Evolutionary conservation across 1,140 invertebrate species (phyloP), one percentile per base, ranked within the genome.

Genomic region (Caenorhabditis brenneri): DNA sequence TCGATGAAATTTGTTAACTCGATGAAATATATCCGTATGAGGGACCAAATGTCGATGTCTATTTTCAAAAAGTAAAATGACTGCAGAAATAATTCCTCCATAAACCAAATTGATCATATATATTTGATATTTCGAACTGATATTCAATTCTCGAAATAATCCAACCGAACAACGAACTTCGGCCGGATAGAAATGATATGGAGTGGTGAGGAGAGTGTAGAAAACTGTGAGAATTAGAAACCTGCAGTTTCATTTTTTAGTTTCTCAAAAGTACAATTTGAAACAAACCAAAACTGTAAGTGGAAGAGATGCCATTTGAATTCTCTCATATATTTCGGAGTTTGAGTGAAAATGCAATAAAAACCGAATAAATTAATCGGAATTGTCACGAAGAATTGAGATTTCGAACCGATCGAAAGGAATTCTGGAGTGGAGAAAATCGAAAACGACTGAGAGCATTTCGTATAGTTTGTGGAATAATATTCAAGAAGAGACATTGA

Each of bases 181-280:
- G 19, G 58, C 58, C 16, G 58, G 58, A 10, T 33, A 65, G 7
- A 65, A 65, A 36, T 65, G 58, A 65, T 65, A 65, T 1, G 58
- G 58, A 65, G 58, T 65, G 3, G 58, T 65, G 58, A 65, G 58
- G 16, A 65, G 33, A 33, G 58, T 65, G 31, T 65, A 65, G 58
- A 65, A 65, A 27, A 65, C 24, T 65, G 58, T 65, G 0, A 65
- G 29, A 16, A 65, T 7, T 19, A 36, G 15, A n/a, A 65, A 65
- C 58, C 58, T 65, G 29, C 22, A 58, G 16, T 27, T 29, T 58
- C 7, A 58, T 29, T 58, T 15, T 58, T 29, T 15, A 51, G n/a
- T 9, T 10, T 51, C 48, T 51, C 3, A 19, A n/a, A 51, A 19
- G 3, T 9, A 9, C n/a, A n/a, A n/a, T n/a, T n/a, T n/a, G n/a